Evolutionary conservation across 2,113 vertebrate species (phyloP), one percentile per base, ranked within the genome.

Genomic region (Phaethon lepturus): DNA sequence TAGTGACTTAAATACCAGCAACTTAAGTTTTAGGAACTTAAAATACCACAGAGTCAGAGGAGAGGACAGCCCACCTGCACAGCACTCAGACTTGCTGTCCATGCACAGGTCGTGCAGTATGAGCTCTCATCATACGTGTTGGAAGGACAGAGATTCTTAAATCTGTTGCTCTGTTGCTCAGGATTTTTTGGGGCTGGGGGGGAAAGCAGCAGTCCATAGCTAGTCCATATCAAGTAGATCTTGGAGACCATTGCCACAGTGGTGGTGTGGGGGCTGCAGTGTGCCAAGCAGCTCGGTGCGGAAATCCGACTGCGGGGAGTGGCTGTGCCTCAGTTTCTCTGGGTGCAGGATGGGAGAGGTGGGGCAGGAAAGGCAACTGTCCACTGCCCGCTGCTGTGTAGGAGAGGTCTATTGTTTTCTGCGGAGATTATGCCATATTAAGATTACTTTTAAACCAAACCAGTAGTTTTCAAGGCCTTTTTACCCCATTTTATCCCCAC

Each of bases 91-190:
- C 76, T 47, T 9, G 20, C 81, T 97, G 93, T 62, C 71, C 7
- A 1, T 26, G 86, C 84, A 40, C 93, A 28, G 77, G 67, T 44
- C 3, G 1, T 49, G 62, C 77, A 40, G 56, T 44, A 49, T 60
- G 84, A 76, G n/a, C 86, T 91, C 66, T 42, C 86, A 45, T 84
- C 45, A 6, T 76, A 11, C 12, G 1, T 16, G 40, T 56, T 49
- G 86, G 79, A 83, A 68, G 96, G 72, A 63, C 62, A 90, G 80
- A 80, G 85, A 71, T 90, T 95, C 90, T 81, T 59, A 68, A 82
- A 72, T 38, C 77, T 29, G 93, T 89, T 91, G 69, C 78, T 69
- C 44, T 50, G 60, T 17, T 45, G 72, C 80, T 60, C 49, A 74
- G 62, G 64, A 28, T 52, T 53, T 7, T 45, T 38, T 38, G 38